Conservation (phyloP, 2,113 vertebrate genomes). For the Notiomystis cincta region DNA sequence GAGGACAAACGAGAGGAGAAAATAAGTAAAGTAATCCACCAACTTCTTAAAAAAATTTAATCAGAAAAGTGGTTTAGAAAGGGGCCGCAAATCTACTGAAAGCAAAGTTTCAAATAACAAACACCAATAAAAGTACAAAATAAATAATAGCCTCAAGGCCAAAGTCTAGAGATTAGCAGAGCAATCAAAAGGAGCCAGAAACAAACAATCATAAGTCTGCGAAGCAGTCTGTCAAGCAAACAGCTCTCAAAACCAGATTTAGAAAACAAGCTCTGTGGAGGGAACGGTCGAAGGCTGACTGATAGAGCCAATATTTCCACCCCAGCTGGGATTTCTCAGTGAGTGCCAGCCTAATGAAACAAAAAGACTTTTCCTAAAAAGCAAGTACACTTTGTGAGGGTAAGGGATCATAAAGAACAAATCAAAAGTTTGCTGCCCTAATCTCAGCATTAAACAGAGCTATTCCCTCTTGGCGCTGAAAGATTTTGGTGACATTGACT, state of each 20-base stretch:
- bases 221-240: not conserved
- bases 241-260: not conserved
- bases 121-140: constrained; percentile 44
- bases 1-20: not conserved
- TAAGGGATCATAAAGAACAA: not conserved
- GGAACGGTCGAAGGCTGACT: not conserved
- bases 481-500: not conserved
- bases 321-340: not conserved
- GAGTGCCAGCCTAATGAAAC: not conserved
- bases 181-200: constrained; percentile 34
- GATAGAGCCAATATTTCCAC: constrained; percentile 1
- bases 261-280: not conserved
- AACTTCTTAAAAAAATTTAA: constrained; percentile 14
- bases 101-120: constrained; percentile 42
- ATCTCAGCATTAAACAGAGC: not conserved
- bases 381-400: not conserved
- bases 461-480: not conserved
- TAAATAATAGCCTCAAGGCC: constrained; percentile 44
- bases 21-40: not conserved
- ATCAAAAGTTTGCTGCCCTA: not conserved
- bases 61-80: constrained; percentile 24
- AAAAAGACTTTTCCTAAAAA: not conserved
- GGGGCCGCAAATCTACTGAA: not conserved
- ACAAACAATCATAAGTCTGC: not conserved
- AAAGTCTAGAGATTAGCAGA: constrained; percentile 52